Evolutionary conservation across 2,888 invertebrate species (phyloP).

Genomic region (Ptychoptera contaminata): DNA sequence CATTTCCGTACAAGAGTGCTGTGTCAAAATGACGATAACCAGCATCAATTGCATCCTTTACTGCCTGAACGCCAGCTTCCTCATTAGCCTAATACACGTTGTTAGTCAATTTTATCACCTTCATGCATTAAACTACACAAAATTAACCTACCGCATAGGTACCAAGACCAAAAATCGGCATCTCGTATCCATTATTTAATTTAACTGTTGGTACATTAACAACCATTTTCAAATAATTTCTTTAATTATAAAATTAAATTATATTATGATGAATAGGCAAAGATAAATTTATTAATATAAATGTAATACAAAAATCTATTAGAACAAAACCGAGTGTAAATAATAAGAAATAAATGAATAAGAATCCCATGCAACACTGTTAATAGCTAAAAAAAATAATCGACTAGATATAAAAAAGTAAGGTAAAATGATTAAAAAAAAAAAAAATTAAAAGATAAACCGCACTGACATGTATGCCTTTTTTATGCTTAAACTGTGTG

Average conservation of each 20-base stretch:
- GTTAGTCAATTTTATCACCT: no score
- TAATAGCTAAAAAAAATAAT: no score
- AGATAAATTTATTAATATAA: neutral
- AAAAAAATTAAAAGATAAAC: no score
- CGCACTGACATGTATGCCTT: no score
- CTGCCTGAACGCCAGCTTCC: slow-evolving; percentile 9
- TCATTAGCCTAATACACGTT: neutral
- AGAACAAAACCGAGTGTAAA: neutral
- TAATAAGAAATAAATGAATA: neutral
- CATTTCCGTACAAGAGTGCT: slow-evolving; percentile 35
- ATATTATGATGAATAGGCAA: neutral
- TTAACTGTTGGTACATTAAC: slow-evolving; percentile 26
- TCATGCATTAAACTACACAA: slow-evolving; percentile 1
- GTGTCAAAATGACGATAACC: slow-evolving; percentile 40
- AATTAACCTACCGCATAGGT: slow-evolving; percentile 38
- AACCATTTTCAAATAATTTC: neutral
- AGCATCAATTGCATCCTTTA: slow-evolving; percentile 32
- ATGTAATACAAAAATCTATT: neutral
- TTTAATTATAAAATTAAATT: neutral
- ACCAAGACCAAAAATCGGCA: slow-evolving; percentile 46
- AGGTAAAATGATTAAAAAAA: no score
- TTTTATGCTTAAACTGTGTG: no score
- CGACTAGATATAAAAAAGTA: no score
- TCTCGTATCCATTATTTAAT: slow-evolving; percentile 39
- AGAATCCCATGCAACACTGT: no score